phyloP scores from a whole-genome alignment of 2,797 vertebrate genomes.

The Yasuhikotakia modesta region DNA sequence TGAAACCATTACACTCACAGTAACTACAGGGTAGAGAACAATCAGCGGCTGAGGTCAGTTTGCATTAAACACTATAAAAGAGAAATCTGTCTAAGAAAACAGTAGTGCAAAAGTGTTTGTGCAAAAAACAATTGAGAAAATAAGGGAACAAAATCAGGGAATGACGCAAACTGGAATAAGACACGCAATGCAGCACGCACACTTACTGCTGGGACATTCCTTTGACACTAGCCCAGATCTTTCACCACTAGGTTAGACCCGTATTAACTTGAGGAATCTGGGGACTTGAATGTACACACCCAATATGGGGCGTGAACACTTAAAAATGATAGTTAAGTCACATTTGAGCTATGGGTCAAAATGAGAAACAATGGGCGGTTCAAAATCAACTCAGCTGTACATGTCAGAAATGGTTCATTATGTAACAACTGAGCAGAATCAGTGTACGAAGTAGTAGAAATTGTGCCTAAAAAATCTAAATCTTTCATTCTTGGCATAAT shows the following conservation, averaged over 20 bases:
- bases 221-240: not conserved
- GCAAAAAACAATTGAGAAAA: not conserved
- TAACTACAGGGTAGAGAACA: conserved; percentile 20
- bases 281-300: not conserved
- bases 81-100: conserved; percentile 41
- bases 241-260: not conserved
- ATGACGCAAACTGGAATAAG: not conserved
- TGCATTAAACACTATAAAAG: conserved; percentile 21
- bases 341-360: not conserved
- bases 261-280: not conserved
- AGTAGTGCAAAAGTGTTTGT: conserved; percentile 51
- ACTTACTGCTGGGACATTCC: not conserved
- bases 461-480: too few relatives aligned
- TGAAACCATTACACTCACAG: conserved; percentile 30
- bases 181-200: not conserved
- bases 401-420: not conserved
- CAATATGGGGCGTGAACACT: not conserved
- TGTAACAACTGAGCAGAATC: not conserved
- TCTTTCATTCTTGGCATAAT: too few relatives aligned
- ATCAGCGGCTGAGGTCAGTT: conserved; percentile 24
- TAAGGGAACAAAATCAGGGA: not conserved
- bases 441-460: not conserved
- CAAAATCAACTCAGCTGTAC: not conserved
- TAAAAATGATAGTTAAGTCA: not conserved
- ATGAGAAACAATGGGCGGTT: not conserved